phyloP scores from a whole-genome alignment of 2,113 vertebrate genomes.

The Rattus rattus region DNA sequence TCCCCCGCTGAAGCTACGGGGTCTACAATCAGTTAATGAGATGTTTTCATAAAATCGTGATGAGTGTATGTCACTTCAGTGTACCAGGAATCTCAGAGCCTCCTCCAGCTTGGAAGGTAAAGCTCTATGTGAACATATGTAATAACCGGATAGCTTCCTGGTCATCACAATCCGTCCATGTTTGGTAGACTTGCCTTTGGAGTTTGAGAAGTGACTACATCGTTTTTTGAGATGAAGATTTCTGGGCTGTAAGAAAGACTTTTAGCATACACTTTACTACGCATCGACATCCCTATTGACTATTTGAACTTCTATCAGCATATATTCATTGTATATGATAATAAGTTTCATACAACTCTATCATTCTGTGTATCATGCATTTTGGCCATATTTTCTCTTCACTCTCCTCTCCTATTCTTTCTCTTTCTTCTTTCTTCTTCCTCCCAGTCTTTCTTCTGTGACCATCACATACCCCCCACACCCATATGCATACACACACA shows the following conservation, averaged over 20 bases:
- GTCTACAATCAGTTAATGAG: slow-evolving; percentile 79
- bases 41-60: slow-evolving; percentile 79
- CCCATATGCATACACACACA: background rate
- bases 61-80: slow-evolving; percentile 71
- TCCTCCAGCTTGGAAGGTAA: slow-evolving; percentile 75
- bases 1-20: slow-evolving; percentile 19
- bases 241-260: background rate
- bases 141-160: slow-evolving; percentile 38
- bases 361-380: background rate
- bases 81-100: slow-evolving; percentile 55
- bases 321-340: background rate
- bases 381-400: background rate
- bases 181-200: slow-evolving; percentile 51
- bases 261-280: background rate
- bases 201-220: slow-evolving; percentile 42
- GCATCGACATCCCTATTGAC: background rate
- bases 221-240: slow-evolving; percentile 61
- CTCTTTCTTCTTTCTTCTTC: background rate
- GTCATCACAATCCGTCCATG: slow-evolving; percentile 64
- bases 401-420: no score
- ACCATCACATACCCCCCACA: background rate
- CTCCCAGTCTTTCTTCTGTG: background rate
- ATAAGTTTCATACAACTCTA: background rate
- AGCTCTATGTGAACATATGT: slow-evolving; percentile 64
- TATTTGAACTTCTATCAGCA: background rate